phyloP scores from a whole-genome alignment of 2,797 vertebrate species.

The Prionace glauca region DNA sequence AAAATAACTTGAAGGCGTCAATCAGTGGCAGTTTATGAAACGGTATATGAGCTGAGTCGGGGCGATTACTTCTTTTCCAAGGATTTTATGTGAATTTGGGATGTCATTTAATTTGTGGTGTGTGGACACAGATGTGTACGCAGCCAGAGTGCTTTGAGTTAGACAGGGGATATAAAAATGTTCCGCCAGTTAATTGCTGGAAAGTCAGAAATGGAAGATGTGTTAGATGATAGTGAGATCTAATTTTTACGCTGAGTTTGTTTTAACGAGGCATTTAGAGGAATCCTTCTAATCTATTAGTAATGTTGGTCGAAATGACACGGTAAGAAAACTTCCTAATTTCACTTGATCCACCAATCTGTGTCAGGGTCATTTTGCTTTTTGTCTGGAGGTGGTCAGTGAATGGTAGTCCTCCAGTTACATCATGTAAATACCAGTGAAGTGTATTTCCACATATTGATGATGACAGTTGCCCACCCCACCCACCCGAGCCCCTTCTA shows the following conservation, averaged over 20 bases:
- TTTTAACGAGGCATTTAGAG: slow-evolving; percentile 45
- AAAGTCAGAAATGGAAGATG: slow-evolving; percentile 57
- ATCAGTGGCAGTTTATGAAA: slow-evolving; percentile 16
- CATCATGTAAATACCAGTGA: slow-evolving; percentile 14
- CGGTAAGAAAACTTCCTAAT: neutral
- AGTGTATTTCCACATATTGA: slow-evolving; percentile 17
- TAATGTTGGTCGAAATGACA: neutral
- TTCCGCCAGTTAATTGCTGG: slow-evolving; percentile 56
- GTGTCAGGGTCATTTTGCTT: neutral
- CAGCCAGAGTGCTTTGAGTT: slow-evolving; percentile 17
- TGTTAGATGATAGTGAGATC: slow-evolving; percentile 56
- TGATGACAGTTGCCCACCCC: neutral
- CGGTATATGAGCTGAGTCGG: neutral
- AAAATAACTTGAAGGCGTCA: neutral
- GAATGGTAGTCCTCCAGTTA: slow-evolving; percentile 18
- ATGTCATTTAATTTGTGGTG: slow-evolving; percentile 17
- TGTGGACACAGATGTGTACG: neutral
- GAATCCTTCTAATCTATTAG: slow-evolving; percentile 33
- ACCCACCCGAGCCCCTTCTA: neutral
- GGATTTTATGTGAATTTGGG: neutral
- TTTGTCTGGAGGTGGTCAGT: neutral
- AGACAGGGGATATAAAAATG: neutral
- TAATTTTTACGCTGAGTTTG: slow-evolving; percentile 48
- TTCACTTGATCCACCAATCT: neutral
- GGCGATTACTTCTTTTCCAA: neutral